phyloP scores from a whole-genome alignment of 2,113 vertebrate species.

The Bujurquina vittata region DNA sequence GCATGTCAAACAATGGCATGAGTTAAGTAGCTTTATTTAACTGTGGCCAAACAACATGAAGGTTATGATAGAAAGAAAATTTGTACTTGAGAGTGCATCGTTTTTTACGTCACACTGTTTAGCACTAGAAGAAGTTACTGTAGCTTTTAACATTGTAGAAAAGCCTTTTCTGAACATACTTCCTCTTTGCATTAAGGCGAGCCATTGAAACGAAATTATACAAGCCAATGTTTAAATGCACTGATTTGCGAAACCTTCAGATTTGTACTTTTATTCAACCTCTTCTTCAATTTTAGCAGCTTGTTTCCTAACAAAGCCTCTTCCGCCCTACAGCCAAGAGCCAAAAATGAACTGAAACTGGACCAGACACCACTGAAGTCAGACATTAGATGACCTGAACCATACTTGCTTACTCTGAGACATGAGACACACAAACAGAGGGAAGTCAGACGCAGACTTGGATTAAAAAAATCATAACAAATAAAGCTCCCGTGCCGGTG shows the following conservation, averaged over 20 bases:
- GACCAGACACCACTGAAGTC: not conserved
- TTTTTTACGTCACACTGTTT: slow-evolving; percentile 16
- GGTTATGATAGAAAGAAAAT: slow-evolving; percentile 30
- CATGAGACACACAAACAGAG: not conserved
- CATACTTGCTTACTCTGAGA: slow-evolving; percentile 37
- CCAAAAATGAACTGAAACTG: slow-evolving; percentile 47
- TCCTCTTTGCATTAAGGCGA: slow-evolving; percentile 45
- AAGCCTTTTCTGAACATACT: slow-evolving; percentile 36
- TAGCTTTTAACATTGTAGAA: slow-evolving; percentile 36
- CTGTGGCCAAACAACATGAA: not conserved
- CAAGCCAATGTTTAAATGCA: not conserved
- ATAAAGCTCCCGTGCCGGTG: slow-evolving; percentile 24
- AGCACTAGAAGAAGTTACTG: slow-evolving; percentile 58
- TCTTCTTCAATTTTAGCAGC: not conserved
- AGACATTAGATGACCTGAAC: slow-evolving; percentile 28
- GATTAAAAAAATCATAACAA: slow-evolving; percentile 40
- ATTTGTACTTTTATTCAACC: not conserved
- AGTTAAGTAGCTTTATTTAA: slow-evolving; percentile 31
- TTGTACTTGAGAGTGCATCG: not conserved
- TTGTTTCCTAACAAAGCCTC: not conserved
- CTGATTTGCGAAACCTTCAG: not conserved
- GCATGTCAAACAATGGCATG: slow-evolving; percentile 55
- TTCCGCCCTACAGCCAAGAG: not conserved
- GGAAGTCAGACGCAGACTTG: slow-evolving; percentile 7
- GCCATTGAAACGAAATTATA: not conserved